Percentiles rank a stretch among this genome's conserved stretches.
These are phyloP conservation scores for Pachymerium ferrugineum DNA, from an alignment of 2,888 invertebrate species.

Conservation along the genomic window DNA sequence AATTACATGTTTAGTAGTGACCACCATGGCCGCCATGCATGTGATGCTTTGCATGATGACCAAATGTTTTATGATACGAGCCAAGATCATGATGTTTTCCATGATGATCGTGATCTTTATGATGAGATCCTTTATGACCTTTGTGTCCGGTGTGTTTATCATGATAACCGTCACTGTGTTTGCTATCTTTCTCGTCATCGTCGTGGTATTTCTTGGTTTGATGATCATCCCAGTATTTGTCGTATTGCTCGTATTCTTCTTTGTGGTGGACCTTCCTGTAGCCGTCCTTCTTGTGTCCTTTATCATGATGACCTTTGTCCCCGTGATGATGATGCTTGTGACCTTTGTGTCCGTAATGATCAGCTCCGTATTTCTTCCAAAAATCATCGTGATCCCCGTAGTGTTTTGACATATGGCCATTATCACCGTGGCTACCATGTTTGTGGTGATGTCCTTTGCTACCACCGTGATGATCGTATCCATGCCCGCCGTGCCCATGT, in stretches of 20 bases:
- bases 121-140: conserved; percentile 20
- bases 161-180: conserved; percentile 33
- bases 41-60: conserved; percentile 17
- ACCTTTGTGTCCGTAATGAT: conserved; percentile 54
- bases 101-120: conserved; percentile 30
- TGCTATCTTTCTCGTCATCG: conserved; percentile 32
- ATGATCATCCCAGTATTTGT: conserved; percentile 48
- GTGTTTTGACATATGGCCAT: conserved; percentile 52
- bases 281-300: conserved; percentile 72
- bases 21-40: conserved; percentile 10
- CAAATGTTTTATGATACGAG: conserved; percentile 7
- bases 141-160: conserved; percentile 35
- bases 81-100: conserved; percentile 33
- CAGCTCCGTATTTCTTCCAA: conserved; percentile 6
- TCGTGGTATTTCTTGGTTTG: conserved; percentile 34
- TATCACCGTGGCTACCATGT: conserved; percentile 56
- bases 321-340: conserved; percentile 50
- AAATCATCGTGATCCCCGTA: conserved; percentile 43
- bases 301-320: conserved; percentile 65
- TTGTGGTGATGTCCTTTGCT: conserved; percentile 55
- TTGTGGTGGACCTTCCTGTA: conserved; percentile 55
- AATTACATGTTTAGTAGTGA: too few relatives aligned
- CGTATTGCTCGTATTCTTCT: conserved; percentile 56
- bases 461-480: conserved; percentile 30
- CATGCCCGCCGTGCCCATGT: too few relatives aligned